Base-by-base conservation (phyloP, 2,113 vertebrate genomes). In the Probosciger aterrimus region DNA sequence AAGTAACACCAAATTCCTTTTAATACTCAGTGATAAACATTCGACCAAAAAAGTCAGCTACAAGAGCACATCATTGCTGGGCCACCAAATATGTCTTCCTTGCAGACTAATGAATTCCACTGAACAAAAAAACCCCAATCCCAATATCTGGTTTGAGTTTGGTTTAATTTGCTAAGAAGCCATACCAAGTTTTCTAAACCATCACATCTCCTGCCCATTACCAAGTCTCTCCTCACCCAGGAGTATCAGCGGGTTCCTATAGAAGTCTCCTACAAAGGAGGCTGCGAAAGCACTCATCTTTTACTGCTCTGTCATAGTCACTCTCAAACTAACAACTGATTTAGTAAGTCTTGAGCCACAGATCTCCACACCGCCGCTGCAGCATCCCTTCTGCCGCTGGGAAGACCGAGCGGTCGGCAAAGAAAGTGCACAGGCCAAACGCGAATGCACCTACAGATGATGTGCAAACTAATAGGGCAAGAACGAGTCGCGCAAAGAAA, bases 1-100 rank as follows among this genome's bases (percentile, higher is more conserved):
- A 74, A 78, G 89, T 87, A 96, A 78, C 79, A 78, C 27, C 10
- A 80, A 90, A 95, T 93, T 84, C 75, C 70, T 93, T 78, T 86
- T 77, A 73, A 33, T 30, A 9, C 41, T 41, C 79, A 27, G 10
- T 4, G 19, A 90, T 49, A 82, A 92, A 96, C 69, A 89, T 16
- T 24, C 4, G 30, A 49, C 69, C 14, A 68, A 92, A 88, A 89
- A 76, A 77, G 69, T 3, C 12, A 73, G 69, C 53, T 82, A 19
- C 33, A 9, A 17, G 41, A 69, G 17, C 12, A 55, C 67, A 77
- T 71, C 70, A 67, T 3, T 25, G 24, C 55, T 43, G 14, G 28
- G 52, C 63, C 37, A 75, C 57, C 79, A 93, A 82, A 93, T 71
- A 86, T 5, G 70, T 77, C 78, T 91, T 73, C 81, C 35, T 82